These are phyloP conservation scores for Euura saliciscinereae DNA, from an alignment of 1,140 invertebrate species.

Conservation along the genomic window DNA sequence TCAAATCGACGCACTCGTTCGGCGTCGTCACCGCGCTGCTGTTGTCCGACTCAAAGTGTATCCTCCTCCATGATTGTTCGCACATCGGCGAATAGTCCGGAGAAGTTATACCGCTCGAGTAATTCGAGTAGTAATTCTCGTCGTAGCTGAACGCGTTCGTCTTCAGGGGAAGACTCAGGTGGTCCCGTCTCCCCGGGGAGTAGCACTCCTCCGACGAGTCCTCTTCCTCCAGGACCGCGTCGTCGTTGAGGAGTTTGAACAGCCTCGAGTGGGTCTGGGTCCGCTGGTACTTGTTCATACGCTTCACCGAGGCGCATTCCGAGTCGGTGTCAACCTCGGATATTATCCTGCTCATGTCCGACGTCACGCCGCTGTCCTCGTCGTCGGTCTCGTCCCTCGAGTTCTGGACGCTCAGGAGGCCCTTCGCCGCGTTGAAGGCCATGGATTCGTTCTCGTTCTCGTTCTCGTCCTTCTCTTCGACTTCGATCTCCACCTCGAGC, in stretches of 20 bases:
- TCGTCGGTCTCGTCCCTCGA: conserved; percentile 67
- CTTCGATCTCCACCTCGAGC: neutral
- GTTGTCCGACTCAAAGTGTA: conserved; percentile 49
- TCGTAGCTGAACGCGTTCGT: conserved; percentile 37
- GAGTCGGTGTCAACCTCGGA: conserved; percentile 72
- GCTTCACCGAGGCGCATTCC: conserved; percentile 63
- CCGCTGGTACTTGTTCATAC: conserved; percentile 66
- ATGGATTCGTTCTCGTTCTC: conserved; percentile 18
- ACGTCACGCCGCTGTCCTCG: conserved; percentile 75
- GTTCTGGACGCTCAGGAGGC: conserved; percentile 46
- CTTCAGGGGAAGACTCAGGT: conserved; percentile 35
- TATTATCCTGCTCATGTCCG: conserved; percentile 71
- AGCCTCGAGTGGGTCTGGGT: conserved; percentile 76
- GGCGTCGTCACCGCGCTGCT: conserved; percentile 35
- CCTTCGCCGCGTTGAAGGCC: conserved; percentile 33
- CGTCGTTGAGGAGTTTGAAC: conserved; percentile 70
- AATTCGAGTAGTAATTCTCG: conserved; percentile 38
- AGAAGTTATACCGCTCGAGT: conserved; percentile 44
- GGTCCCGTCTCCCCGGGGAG: conserved; percentile 16
- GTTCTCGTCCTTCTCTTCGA: conserved; percentile 19
- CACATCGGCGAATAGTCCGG: conserved; percentile 47
- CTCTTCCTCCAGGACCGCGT: conserved; percentile 53
- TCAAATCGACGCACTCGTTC: conserved; percentile 32
- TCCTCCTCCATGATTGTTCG: conserved; percentile 36
- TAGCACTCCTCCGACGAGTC: conserved; percentile 37